Evolutionary conservation across 2,888 invertebrate genomes (phyloP).

Genomic region (Stenoptilia bipunctidactyla): DNA sequence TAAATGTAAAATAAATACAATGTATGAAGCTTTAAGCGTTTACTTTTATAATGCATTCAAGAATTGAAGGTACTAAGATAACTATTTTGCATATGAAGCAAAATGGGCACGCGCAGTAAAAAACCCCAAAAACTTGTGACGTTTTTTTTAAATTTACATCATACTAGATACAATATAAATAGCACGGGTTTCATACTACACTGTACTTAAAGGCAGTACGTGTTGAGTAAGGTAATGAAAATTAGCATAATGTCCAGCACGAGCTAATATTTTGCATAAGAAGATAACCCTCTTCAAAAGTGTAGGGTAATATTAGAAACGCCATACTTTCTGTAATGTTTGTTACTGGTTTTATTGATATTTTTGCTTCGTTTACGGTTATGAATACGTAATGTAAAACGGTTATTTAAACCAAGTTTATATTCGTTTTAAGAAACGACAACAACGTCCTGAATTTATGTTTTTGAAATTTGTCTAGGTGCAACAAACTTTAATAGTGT

Average conservation of each 20-base stretch:
- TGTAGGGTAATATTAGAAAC: conserved; percentile 1
- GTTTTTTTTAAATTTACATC: conserved; percentile 16
- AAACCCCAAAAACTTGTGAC: not conserved
- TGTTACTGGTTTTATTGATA: conserved; percentile 26
- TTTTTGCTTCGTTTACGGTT: conserved; percentile 31
- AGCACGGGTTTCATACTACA: conserved; percentile 31
- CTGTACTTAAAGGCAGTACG: conserved; percentile 38
- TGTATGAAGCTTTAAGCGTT: no score
- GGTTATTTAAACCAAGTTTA: conserved; percentile 19
- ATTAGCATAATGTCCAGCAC: conserved; percentile 67
- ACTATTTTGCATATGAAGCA: not conserved
- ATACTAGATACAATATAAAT: conserved; percentile 34
- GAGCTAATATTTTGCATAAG: conserved; percentile 66
- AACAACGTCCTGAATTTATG: no score
- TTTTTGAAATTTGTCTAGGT: no score
- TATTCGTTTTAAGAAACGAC: no score
- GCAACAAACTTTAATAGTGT: no score
- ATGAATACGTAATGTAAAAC: conserved; percentile 18
- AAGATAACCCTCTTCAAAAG: conserved; percentile 32
- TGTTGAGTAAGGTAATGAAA: conserved; percentile 38
- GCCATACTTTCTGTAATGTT: conserved; percentile 13
- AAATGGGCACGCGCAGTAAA: conserved; percentile 33
- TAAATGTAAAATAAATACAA: no score
- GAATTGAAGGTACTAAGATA: no score
- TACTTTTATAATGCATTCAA: no score